phyloP scores from a whole-genome alignment of 1,140 invertebrate genomes.

The Papilio xuthus region DNA sequence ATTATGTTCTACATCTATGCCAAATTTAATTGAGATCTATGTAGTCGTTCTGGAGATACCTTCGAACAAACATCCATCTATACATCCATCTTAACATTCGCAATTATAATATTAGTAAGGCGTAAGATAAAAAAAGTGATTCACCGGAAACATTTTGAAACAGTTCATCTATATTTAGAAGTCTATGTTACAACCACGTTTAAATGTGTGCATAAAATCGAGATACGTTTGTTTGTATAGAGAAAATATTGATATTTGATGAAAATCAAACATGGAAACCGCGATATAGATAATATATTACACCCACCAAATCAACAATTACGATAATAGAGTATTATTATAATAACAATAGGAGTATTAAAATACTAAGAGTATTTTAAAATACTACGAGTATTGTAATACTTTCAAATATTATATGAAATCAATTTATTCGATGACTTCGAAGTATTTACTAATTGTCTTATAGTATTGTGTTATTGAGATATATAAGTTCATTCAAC shows the following conservation, averaged over 20 bases:
- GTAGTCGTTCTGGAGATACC: no score
- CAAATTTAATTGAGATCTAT: no score
- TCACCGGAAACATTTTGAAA: no score
- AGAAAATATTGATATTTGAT: neutral
- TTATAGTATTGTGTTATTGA: neutral
- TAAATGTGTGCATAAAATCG: neutral
- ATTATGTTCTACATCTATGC: no score
- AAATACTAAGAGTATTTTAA: neutral
- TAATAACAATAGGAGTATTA: neutral
- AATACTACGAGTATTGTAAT: neutral
- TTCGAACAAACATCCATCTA: no score
- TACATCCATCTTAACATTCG: no score
- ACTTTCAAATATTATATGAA: neutral
- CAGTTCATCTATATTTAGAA: no score
- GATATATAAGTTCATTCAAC: neutral
- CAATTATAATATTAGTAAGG: no score
- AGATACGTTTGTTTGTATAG: neutral
- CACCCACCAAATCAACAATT: neutral
- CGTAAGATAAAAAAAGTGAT: no score
- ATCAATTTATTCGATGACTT: neutral
- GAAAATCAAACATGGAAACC: neutral
- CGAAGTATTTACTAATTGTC: neutral
- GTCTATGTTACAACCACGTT: no score
- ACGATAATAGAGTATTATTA: no score
- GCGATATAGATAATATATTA: neutral